Evolutionary conservation across 2,113 vertebrate genomes (phyloP).

Genomic region (Podarcis muralis): DNA sequence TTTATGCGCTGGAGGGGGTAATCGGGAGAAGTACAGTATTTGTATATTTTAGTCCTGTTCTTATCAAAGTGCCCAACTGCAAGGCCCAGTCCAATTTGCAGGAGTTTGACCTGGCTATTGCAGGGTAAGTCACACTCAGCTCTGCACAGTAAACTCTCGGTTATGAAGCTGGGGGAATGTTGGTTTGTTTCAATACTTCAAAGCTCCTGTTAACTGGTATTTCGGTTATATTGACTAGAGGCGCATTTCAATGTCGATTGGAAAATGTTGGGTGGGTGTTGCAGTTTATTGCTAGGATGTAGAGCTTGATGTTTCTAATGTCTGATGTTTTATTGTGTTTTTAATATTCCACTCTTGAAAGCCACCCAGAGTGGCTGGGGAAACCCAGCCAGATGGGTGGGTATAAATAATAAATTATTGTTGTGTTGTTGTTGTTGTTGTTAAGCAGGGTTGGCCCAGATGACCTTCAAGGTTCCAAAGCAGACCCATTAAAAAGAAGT

Average conservation of each 20-base stretch:
- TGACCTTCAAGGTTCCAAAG: too few relatives aligned
- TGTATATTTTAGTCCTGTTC: neutral
- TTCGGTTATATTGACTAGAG: neutral
- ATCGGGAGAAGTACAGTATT: neutral
- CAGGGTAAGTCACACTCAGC: neutral
- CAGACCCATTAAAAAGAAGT: too few relatives aligned
- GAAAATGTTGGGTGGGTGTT: neutral
- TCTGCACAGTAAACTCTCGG: neutral
- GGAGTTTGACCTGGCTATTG: neutral
- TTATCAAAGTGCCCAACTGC: neutral
- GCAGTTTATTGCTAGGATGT: neutral
- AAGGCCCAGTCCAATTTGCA: neutral
- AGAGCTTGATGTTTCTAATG: neutral
- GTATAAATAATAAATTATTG: too few relatives aligned
- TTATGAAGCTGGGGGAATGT: too few relatives aligned
- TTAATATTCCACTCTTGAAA: too few relatives aligned
- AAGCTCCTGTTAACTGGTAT: neutral
- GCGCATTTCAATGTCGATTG: neutral
- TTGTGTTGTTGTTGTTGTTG: too few relatives aligned
- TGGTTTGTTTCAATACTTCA: too few relatives aligned
- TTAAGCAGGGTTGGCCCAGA: too few relatives aligned
- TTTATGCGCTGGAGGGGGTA: neutral
- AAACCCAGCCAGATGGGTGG: too few relatives aligned
- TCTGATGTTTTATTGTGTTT: too few relatives aligned
- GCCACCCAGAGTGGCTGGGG: too few relatives aligned